Conservation (phyloP, 2,797 vertebrate species). For the Cichlasoma orientale region DNA sequence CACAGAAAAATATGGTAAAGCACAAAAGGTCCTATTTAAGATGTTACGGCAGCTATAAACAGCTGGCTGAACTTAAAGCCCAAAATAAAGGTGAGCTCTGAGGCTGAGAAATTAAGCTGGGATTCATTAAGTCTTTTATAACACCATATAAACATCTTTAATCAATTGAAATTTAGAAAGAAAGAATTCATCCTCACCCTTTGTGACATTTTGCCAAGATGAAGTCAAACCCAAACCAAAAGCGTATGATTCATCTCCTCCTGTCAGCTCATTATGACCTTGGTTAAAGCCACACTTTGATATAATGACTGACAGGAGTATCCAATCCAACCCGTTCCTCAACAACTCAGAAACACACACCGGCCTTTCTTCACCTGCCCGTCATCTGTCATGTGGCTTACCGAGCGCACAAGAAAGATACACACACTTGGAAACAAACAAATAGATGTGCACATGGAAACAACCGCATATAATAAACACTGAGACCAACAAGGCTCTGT, state of each 20-base stretch:
- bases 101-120: constrained; percentile 10
- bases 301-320: constrained; percentile 8
- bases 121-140: constrained; percentile 16
- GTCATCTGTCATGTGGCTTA: constrained; percentile 23
- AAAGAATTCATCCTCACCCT: constrained; percentile 1
- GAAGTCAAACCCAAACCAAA: constrained; percentile 20
- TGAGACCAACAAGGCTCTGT: constrained; percentile 17
- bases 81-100: constrained; percentile 9
- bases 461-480: constrained; percentile 7
- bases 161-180: background rate
- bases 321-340: constrained; percentile 46
- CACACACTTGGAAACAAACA: constrained; percentile 4
- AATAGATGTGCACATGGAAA: constrained; percentile 38
- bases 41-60: background rate
- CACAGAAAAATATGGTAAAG: background rate
- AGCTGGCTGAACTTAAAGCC: background rate
- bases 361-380: constrained; percentile 39
- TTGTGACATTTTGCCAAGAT: background rate
- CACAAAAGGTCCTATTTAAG: background rate
- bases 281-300: background rate
- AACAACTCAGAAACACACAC: constrained; percentile 23
- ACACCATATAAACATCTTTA: constrained; percentile 15
- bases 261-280: constrained; percentile 15
- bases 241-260: constrained; percentile 8
- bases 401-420: background rate